These are phyloP conservation scores for Philopotamus ludificatus DNA, from an alignment of 1,140 invertebrate genomes.

Conservation along the genomic window DNA sequence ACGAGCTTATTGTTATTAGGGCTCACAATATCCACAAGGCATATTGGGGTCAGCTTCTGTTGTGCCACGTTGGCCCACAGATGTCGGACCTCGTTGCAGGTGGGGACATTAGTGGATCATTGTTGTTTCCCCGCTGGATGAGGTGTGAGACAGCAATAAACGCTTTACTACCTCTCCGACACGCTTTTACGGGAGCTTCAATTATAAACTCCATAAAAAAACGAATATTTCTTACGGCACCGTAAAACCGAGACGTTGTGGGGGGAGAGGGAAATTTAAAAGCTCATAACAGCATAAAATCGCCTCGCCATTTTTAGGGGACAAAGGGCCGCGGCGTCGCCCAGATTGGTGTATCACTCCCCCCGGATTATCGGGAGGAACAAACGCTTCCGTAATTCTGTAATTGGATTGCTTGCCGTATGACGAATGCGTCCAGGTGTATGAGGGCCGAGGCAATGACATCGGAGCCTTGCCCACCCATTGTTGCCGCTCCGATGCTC, in stretches of 20 bases:
- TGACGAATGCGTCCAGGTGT: not conserved
- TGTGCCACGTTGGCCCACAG: no score
- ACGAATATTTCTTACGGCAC: conserved; percentile 20
- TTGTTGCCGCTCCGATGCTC: not conserved
- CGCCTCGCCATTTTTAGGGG: conserved; percentile 16
- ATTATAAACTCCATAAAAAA: conserved; percentile 30
- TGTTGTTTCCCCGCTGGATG: not conserved
- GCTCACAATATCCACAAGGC: no score
- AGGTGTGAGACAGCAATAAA: conserved; percentile 11
- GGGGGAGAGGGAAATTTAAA: conserved; percentile 23
- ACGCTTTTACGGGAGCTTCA: conserved; percentile 27
- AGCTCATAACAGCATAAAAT: conserved; percentile 20
- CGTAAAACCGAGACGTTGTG: conserved; percentile 18
- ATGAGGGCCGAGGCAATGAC: not conserved
- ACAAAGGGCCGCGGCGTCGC: not conserved
- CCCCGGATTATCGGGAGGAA: no score
- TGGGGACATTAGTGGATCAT: not conserved
- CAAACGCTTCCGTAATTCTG: no score
- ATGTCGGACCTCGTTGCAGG: not conserved
- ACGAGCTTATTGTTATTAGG: no score
- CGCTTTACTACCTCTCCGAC: conserved; percentile 15
- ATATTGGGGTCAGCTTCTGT: no score
- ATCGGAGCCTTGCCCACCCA: not conserved
- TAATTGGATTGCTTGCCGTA: no score
- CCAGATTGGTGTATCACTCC: no score